Conservation (phyloP, 2,797 vertebrate genomes). For the Enteromius paludinosus region DNA sequence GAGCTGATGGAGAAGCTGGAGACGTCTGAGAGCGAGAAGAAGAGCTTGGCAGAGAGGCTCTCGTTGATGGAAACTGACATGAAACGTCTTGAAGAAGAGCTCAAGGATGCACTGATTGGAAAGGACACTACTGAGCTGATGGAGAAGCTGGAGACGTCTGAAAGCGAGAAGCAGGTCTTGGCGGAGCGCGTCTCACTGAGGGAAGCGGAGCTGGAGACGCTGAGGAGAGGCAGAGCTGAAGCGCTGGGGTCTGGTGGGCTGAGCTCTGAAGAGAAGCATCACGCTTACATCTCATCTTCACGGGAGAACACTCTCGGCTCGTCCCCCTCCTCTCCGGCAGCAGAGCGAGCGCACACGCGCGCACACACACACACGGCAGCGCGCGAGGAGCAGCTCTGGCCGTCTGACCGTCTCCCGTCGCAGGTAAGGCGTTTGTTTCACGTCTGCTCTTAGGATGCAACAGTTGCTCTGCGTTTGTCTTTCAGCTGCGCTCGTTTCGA, state of each 20-base stretch:
- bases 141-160: conserved; percentile 88
- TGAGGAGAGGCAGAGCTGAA: conserved; percentile 75
- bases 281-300: conserved; percentile 68
- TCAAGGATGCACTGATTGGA: conserved; percentile 74
- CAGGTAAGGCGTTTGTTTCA: conserved; percentile 22
- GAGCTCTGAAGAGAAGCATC: conserved; percentile 66
- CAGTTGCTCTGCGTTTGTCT: conserved; percentile 36
- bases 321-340: conserved; percentile 11
- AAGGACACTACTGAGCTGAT: conserved; percentile 88
- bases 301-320: conserved; percentile 64
- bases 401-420: conserved; percentile 56
- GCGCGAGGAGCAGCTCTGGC: conserved; percentile 55
- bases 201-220: conserved; percentile 69
- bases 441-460: background rate
- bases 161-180: conserved; percentile 84
- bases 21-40: conserved; percentile 73
- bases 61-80: no score
- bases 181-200: conserved; percentile 63
- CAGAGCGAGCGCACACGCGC: conserved; percentile 68
- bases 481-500: background rate
- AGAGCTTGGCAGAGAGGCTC: no score
- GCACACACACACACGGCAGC: conserved; percentile 66
- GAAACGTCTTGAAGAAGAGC: background rate
- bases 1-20: conserved; percentile 69
- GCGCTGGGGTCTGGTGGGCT: conserved; percentile 65